Evolutionary conservation across 1,140 invertebrate species (phyloP), one percentile per base, ranked within the genome.

Genomic region (Scaptodrosophila lebanonensis): DNA sequence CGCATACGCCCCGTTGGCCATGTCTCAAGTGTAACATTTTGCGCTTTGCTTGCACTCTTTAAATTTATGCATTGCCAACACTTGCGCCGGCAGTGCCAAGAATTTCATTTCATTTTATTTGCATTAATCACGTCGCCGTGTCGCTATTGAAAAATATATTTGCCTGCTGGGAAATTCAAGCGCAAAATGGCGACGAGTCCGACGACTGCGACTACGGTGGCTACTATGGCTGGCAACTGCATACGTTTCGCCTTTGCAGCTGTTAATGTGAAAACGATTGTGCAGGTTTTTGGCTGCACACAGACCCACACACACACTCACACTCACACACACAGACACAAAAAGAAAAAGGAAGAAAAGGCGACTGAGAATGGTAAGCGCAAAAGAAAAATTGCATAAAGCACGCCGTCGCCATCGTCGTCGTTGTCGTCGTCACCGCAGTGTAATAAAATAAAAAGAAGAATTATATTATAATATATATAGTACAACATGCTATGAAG

Each of bases 131-230:
- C 75, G 75, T 82, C 69, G 70, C 75, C 39, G 75, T 71, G 75
- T 70, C 75, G 76, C 75, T 82, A 82, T 82, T 82, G 75, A 82
- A 82, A 82, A 82, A 82, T 82, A 82, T 82, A 82, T 82, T 82
- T 82, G 76, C 75, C 75, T 82, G 75, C 66, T 82, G 75, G 75
- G 75, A 82, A 82, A 82, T 82, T 82, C 44, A 17, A 52, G 49
- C 47, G 59, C 48, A 66, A 67, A 66, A 57, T 57, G 52, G 11
- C 9, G 15, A 38, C 9, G 35, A 12, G 35, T 3, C 6, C 6
- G 32, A 8, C 12, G 8, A 11, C 8, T 5, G 32, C 3, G 32
- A n/a, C 8, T 13, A 33, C 3, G 12, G 32, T n/a, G n/a, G n/a
- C n/a, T 32, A 42, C 18, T 25, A 36, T 47, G 51, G 53, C 47